Conservation (phyloP, 2,888 invertebrate species). For the Andrena bucephala region DNA sequence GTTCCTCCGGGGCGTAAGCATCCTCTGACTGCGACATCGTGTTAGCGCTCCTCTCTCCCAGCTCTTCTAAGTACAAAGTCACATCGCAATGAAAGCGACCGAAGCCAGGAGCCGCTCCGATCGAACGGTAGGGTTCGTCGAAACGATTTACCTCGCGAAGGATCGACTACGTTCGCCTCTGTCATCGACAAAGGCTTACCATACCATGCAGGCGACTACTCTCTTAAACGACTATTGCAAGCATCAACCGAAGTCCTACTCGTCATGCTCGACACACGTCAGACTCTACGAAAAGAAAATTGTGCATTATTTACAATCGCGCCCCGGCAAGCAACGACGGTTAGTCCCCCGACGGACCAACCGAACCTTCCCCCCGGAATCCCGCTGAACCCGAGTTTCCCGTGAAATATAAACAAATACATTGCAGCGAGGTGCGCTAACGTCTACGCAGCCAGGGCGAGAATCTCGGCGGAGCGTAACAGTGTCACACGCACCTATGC, state of each 20-base stretch:
- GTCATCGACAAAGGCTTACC: constrained; percentile 48
- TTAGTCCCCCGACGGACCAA: neutral
- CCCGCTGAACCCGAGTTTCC: neutral
- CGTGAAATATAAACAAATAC: neutral
- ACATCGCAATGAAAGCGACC: neutral
- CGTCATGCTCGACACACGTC: constrained; percentile 39
- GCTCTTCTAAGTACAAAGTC: constrained; percentile 29
- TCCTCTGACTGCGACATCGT: constrained; percentile 63
- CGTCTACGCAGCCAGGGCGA: neutral
- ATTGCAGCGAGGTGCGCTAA: constrained; percentile 14
- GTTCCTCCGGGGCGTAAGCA: constrained; percentile 68
- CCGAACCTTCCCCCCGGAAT: neutral
- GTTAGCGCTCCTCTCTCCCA: constrained; percentile 39
- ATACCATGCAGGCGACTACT: constrained; percentile 39
- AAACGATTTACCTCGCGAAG: constrained; percentile 45
- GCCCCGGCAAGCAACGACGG: neutral
- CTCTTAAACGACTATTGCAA: constrained; percentile 35
- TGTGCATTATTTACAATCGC: neutral
- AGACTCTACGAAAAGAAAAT: constrained; percentile 51
- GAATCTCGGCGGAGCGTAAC: neutral
- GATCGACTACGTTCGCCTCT: constrained; percentile 40
- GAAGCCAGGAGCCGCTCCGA: neutral
- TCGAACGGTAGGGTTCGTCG: neutral
- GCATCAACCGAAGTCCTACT: constrained; percentile 31
- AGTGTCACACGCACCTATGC: neutral